Evolutionary conservation across 2,888 invertebrate species (phyloP).

Genomic region (Lasioglossum villosulum): DNA sequence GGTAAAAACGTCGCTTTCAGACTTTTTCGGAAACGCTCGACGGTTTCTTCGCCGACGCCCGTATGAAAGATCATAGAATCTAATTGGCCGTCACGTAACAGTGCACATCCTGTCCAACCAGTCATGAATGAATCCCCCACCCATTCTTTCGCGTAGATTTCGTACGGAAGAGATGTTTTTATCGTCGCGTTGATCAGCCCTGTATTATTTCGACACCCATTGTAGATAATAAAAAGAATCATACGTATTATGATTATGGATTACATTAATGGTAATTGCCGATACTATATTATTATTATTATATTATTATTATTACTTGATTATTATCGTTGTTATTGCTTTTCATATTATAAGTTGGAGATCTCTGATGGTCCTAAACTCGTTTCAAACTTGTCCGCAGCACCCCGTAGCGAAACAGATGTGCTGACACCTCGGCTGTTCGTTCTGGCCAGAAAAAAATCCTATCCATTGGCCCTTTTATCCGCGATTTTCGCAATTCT

Average conservation of each 20-base stretch:
- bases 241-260: slow-evolving; percentile 61
- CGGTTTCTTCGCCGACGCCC: not conserved
- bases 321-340: slow-evolving; percentile 76
- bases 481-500: not conserved
- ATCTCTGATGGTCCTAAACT: slow-evolving; percentile 49
- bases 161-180: slow-evolving; percentile 46
- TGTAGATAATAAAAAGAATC: slow-evolving; percentile 72
- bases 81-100: slow-evolving; percentile 18
- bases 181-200: slow-evolving; percentile 52
- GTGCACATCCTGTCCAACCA: slow-evolving; percentile 38
- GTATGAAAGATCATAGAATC: not conserved
- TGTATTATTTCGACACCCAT: slow-evolving; percentile 59
- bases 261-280: slow-evolving; percentile 52
- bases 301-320: slow-evolving; percentile 70
- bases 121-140: slow-evolving; percentile 52
- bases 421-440: not conserved
- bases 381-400: not conserved
- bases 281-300: slow-evolving; percentile 64
- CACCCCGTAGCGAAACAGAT: not conserved
- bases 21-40: not conserved
- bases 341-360: slow-evolving; percentile 76
- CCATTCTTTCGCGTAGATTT: slow-evolving; percentile 41
- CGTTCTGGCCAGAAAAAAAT: not conserved
- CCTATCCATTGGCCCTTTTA: not conserved
- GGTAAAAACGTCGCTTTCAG: not conserved